Base-by-base conservation (phyloP, 37 sponge, comb jelly and placozoan species). In the Spongilla lacustris region DNA sequence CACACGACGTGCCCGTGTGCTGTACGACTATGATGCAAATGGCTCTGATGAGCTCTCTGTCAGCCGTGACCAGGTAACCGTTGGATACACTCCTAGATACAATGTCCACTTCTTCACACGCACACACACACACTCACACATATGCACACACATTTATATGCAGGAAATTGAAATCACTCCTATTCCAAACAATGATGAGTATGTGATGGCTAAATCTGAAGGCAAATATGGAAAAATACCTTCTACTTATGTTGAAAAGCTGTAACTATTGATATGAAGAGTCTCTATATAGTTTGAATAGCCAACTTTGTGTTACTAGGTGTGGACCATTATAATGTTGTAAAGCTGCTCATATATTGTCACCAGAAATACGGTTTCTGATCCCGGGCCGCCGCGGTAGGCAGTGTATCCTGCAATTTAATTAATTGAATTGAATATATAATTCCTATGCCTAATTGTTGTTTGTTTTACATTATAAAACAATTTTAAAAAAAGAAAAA, bases 1-100 rank as follows among this genome's bases (percentile, higher is more conserved):
- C 13, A 38, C 85, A 2, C 72, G 85, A 4, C 80, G 85, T 74
- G 94, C 78, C 3, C 71, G 77, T 26, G 86, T 94, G 30, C 85
- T 94, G 22, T 94, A 94, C 41, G 94, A 94, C 85, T 94, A 88
- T 69, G 88, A 87, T 67, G 85, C 91, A 30, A 71, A 76, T 32
- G 76, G 71, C 38, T 78, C 71, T 2, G 83, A 84, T 48, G 88
- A 93, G 48, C 29, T 93, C 29, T 38, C 94, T 41, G 80, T 93
- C 46, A 35, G 50, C 22, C 66, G 75, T 28, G 94, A 67, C 8
- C 75, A 84, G 89, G 94, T 94, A 67, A 4, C 29, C 10, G 23
- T 5, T 19, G 23, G 29, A 69, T n/a, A n/a, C n/a, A n/a, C n/a
- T n/a, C n/a, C n/a, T n/a, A n/a, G n/a, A n/a, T n/a, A n/a, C n/a